A percentile compares a stretch with the other conserved stretches of the same genome.
phyloP scores from a whole-genome alignment of 2,888 invertebrate genomes.

The Heliconius cydno region DNA sequence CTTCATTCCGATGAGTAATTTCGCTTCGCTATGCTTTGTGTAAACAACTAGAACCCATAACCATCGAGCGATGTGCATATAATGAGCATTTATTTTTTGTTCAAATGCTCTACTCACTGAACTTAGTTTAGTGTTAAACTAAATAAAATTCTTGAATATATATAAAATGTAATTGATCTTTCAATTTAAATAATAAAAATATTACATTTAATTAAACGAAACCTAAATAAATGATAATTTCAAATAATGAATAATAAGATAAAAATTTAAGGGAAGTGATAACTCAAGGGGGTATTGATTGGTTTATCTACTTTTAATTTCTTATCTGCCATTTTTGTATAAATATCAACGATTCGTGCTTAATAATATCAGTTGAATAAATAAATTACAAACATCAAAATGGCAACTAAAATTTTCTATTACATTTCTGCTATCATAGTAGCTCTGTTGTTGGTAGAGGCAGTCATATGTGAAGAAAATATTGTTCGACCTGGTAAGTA shows the following conservation, averaged over 20 bases:
- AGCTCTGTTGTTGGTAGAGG: background rate
- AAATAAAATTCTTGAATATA: no score
- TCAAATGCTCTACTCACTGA: no score
- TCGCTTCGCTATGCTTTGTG: no score
- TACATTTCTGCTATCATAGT: constrained; percentile 5
- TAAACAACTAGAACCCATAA: no score
- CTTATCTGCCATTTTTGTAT: background rate
- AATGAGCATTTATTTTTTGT: no score
- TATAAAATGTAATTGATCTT: no score
- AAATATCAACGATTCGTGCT: background rate
- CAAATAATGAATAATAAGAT: background rate
- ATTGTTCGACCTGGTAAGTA: constrained; percentile 1
- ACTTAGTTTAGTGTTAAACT: no score
- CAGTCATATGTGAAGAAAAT: background rate
- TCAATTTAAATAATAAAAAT: no score
- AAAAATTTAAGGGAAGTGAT: background rate
- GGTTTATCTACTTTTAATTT: background rate
- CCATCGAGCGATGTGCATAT: no score
- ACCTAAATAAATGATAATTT: background rate
- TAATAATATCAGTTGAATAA: background rate
- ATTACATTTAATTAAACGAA: background rate
- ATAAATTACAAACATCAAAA: background rate
- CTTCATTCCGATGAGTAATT: no score
- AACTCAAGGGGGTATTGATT: background rate
- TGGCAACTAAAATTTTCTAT: constrained; percentile 3